These are phyloP conservation scores for Xestia sexstrigata DNA, from an alignment of 2,888 invertebrate species.

Conservation along the genomic window DNA sequence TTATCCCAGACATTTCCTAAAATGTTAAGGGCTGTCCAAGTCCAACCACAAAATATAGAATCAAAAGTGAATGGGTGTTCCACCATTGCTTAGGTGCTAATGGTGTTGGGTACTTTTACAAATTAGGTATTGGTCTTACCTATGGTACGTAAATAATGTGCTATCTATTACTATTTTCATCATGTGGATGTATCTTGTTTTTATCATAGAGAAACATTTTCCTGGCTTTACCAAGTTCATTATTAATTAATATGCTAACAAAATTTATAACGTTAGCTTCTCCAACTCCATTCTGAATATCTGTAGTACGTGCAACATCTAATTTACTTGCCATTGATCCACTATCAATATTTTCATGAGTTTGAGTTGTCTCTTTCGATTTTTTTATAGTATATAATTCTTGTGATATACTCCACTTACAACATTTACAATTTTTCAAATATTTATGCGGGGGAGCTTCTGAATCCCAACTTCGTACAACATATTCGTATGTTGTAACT, in stretches of 20 bases:
- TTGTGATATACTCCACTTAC: slow-evolving; percentile 70
- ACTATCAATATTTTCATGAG: slow-evolving; percentile 55
- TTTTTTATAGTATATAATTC: slow-evolving; percentile 66
- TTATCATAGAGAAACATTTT: slow-evolving; percentile 80
- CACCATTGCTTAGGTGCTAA: not conserved
- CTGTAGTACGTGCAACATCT: slow-evolving; percentile 61
- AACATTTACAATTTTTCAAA: slow-evolving; percentile 69
- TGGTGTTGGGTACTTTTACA: not conserved
- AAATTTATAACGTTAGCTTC: slow-evolving; percentile 76
- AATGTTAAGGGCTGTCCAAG: not conserved
- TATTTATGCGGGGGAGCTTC: slow-evolving; percentile 69
- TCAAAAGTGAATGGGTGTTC: not conserved
- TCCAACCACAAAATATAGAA: not conserved
- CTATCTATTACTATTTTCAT: slow-evolving; percentile 68
- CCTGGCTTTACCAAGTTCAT: slow-evolving; percentile 82
- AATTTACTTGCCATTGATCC: slow-evolving; percentile 60
- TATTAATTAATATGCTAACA: slow-evolving; percentile 80
- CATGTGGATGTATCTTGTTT: slow-evolving; percentile 85
- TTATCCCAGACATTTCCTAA: not conserved
- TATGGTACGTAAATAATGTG: not conserved
- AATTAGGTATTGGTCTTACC: not conserved
- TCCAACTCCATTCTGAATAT: slow-evolving; percentile 53
- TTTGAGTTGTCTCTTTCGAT: slow-evolving; percentile 50
- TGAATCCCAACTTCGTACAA: slow-evolving; percentile 83
- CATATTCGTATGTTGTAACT: slow-evolving; percentile 97